Evolutionary conservation across 2,888 invertebrate genomes (phyloP).

Genomic region (Drosophila eohydei): DNA sequence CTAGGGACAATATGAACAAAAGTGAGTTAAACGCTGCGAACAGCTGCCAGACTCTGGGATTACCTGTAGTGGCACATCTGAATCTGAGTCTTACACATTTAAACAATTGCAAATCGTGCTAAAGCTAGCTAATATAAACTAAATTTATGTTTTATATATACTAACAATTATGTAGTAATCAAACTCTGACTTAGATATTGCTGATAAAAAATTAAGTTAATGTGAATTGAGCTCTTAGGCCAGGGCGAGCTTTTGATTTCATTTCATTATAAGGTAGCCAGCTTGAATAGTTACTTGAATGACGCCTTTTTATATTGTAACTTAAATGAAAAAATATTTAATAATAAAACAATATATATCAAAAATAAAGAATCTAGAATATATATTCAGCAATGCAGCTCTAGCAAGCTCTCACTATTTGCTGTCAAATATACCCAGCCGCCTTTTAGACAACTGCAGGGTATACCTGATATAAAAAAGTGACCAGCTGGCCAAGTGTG

Average conservation of each 20-base stretch:
- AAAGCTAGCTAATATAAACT: too few species aligned
- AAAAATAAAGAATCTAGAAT: neutral
- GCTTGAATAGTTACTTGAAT: too few species aligned
- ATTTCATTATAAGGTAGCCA: too few species aligned
- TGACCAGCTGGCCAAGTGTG: conserved; percentile 50
- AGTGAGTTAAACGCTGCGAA: neutral
- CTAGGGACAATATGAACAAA: conserved; percentile 24
- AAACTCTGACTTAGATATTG: too few species aligned
- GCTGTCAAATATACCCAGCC: neutral
- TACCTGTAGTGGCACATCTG: neutral
- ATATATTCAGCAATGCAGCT: neutral
- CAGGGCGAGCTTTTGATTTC: too few species aligned
- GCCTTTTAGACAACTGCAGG: conserved; percentile 2
- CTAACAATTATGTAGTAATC: too few species aligned
- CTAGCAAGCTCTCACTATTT: neutral
- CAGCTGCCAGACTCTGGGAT: neutral
- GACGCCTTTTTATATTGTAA: neutral
- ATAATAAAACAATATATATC: too few species aligned
- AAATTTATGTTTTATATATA: too few species aligned
- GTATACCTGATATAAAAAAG: conserved; percentile 29
- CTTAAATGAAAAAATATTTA: neutral
- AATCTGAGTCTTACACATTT: neutral
- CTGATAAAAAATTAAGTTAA: too few species aligned
- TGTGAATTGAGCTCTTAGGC: too few species aligned
- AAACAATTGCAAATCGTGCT: neutral